These are phyloP conservation scores for Rousettus madagascariensis DNA, from an alignment of 2,797 vertebrate genomes.

Conservation along the genomic window DNA sequence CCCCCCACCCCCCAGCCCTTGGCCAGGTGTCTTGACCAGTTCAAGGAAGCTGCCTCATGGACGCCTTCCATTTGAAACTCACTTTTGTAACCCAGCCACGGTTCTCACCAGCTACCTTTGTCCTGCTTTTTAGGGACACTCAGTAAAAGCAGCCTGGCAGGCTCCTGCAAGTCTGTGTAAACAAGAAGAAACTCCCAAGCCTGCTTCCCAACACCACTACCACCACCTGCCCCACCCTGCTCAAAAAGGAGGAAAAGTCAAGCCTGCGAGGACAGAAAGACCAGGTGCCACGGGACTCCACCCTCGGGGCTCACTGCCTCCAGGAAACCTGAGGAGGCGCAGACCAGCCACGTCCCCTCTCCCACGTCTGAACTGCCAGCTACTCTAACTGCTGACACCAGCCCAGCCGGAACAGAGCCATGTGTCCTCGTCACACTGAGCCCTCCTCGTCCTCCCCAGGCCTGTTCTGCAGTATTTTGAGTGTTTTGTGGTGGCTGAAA, in stretches of 20 bases:
- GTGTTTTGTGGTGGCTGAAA: too few species aligned
- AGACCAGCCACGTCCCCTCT: neutral
- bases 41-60: neutral
- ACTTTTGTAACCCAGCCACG: neutral
- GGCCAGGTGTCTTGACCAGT: too few species aligned
- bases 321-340: neutral
- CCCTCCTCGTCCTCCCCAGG: too few species aligned
- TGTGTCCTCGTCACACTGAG: neutral
- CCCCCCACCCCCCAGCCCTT: neutral
- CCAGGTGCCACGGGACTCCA: too few species aligned
- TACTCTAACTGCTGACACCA: neutral
- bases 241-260: too few species aligned
- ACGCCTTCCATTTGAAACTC: neutral
- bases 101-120: neutral
- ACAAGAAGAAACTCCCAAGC: neutral
- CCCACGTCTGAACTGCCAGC: neutral
- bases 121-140: neutral
- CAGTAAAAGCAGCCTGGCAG: neutral
- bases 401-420: neutral
- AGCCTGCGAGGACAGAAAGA: neutral
- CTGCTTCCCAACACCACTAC: too few species aligned
- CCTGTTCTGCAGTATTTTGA: neutral
- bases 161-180: neutral
- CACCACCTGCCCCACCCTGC: too few species aligned
- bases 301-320: neutral